Percentiles rank a stretch among this genome's conserved stretches.
Evolutionary conservation across 2,888 invertebrate species (phyloP).

Genomic region (Xestia xanthographa): DNA sequence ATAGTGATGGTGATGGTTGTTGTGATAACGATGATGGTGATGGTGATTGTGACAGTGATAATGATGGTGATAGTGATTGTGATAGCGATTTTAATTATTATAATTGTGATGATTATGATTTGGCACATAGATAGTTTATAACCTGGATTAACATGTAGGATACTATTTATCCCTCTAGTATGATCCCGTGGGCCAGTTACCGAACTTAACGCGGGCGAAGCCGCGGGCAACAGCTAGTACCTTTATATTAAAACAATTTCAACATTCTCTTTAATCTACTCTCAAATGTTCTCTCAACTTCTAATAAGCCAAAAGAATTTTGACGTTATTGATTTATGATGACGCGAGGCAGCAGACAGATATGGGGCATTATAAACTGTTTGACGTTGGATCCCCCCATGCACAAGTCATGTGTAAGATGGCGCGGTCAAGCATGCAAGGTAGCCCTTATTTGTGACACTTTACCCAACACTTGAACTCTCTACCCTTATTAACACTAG

Average conservation of each 20-base stretch:
- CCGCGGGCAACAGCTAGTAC: no score
- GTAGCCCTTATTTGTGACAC: conserved; percentile 46
- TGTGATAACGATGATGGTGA: no score
- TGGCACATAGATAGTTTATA: no score
- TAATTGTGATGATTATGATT: no score
- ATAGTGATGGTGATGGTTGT: no score
- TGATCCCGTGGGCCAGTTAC: no score
- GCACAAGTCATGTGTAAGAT: conserved; percentile 56
- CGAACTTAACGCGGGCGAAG: no score
- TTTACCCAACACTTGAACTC: conserved; percentile 46
- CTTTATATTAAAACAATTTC: conserved; percentile 33
- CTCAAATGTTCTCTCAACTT: conserved; percentile 18
- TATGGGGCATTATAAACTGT: conserved; percentile 35
- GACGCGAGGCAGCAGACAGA: conserved; percentile 24
- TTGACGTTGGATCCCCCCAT: conserved; percentile 44
- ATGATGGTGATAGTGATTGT: no score
- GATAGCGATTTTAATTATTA: no score
- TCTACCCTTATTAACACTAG: conserved; percentile 22
- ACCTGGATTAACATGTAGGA: no score
- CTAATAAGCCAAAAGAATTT: conserved; percentile 46
- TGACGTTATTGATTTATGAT: conserved; percentile 35
- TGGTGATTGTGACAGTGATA: no score
- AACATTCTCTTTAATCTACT: conserved; percentile 26
- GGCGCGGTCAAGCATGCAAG: conserved; percentile 54
- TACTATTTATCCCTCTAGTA: no score